Base-by-base conservation (phyloP, 1,140 invertebrate genomes). In the Apolygus lucorum region DNA sequence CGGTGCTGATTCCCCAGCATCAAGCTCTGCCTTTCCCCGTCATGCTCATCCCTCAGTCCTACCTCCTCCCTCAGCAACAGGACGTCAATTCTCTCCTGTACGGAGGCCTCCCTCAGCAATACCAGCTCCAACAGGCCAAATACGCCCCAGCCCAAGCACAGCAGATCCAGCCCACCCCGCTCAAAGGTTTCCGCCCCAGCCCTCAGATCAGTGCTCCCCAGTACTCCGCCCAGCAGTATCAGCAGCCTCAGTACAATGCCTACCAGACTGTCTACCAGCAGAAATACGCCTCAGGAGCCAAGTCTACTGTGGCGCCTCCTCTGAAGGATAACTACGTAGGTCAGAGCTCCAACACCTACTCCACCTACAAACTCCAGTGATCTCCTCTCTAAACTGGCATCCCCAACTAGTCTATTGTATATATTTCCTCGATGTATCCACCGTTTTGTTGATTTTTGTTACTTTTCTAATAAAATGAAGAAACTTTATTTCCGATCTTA, bases 271-370 rank as follows among this genome's bases (percentile, higher is more conserved):
- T 66, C 1, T 66, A 66, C 28, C 64, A 66, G 21, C 64, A 66
- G n/a, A 66, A 66, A 25, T 66, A 34, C 64, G 26, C 28, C 27
- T 13, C 28, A 2, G 64, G 64, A 1, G 64, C 24, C n/a, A 66
- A 66, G 34, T 66, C 64, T 1, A 66, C 64, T n/a, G 64, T 34
- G n/a, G n/a, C 64, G n/a, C 64, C 64, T n/a, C 64, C 64, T 29
- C 25, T 66, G 28, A 66, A 66, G 21, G 64, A 66, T n/a, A 66
- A 66, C 64, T 66, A 66, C 64, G 64, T 66, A 26, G 54, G 54
- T 22, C 22, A 59, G 22, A 59, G 54, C 17, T 4, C 17, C 4
- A 42, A 42, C 34, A 17, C 62, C 2, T 25, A 63, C 62, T 22
- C 22, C 62, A 63, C 21, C 26, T 63, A 63, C 26, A 63, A 63